Evolutionary conservation across 2,888 invertebrate species (phyloP).

Genomic region (Drymonia ruficornis): DNA sequence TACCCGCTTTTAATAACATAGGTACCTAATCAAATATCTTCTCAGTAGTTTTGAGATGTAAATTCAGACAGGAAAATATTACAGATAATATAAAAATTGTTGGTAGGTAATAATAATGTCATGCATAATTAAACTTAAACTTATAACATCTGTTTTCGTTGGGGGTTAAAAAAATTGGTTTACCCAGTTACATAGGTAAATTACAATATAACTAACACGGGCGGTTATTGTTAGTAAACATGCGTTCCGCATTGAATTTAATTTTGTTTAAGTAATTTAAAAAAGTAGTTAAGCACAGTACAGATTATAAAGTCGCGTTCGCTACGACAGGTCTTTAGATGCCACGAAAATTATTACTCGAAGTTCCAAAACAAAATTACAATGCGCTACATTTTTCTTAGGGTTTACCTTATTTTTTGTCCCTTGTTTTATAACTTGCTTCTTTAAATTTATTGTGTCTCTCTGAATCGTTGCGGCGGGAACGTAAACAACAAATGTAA

Average conservation of each 20-base stretch:
- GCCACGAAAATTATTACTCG: conserved; percentile 39
- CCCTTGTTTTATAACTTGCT: conserved; percentile 50
- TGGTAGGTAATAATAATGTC: too few species aligned
- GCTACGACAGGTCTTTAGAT: conserved; percentile 23
- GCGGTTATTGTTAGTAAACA: too few species aligned
- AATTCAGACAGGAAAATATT: too few species aligned
- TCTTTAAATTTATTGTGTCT: conserved; percentile 40
- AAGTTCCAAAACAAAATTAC: conserved; percentile 59
- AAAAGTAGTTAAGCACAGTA: conserved; percentile 14
- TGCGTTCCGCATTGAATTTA: not conserved
- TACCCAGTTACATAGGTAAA: too few species aligned
- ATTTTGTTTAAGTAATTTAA: not conserved
- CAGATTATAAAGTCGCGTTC: conserved; percentile 30
- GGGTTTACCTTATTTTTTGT: conserved; percentile 48
- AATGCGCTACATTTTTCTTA: conserved; percentile 47
- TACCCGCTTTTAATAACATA: too few species aligned
- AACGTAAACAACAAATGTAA: conserved; percentile 7
- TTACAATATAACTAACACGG: too few species aligned
- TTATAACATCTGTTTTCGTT: too few species aligned
- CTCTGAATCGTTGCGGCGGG: conserved; percentile 18
- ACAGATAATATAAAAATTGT: too few species aligned
- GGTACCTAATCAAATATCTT: too few species aligned
- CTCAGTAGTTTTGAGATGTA: too few species aligned
- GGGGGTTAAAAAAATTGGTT: too few species aligned
- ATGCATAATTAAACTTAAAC: too few species aligned